Percentiles rank a stretch among this genome's conserved stretches.
Conservation (phyloP, 2,888 invertebrate species). For the Pharmacophagus antenor region DNA sequence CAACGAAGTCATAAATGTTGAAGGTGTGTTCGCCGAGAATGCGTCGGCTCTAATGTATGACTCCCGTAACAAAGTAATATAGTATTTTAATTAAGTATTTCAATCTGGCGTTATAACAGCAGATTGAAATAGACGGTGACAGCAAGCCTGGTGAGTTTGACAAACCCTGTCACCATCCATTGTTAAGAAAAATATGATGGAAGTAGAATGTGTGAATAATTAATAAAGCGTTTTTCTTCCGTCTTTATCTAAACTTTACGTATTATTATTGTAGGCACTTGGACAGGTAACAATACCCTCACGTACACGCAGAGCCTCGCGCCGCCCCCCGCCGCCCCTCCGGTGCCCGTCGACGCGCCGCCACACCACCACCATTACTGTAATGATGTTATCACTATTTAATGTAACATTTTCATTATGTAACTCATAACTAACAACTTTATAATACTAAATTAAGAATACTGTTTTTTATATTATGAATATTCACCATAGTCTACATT, state of each 20-base stretch:
- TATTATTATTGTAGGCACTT: conserved; percentile 78
- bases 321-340: conserved; percentile 68
- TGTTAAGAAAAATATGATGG: no score
- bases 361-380: conserved; percentile 73
- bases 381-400: conserved; percentile 40
- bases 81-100: no score
- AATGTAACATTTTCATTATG: not conserved
- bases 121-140: no score
- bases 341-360: conserved; percentile 60
- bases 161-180: no score
- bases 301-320: conserved; percentile 92
- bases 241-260: not conserved
- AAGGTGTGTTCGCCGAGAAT: not conserved
- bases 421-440: no score
- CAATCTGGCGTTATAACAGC: no score
- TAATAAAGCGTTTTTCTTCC: no score
- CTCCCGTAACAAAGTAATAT: not conserved
- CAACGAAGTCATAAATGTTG: not conserved
- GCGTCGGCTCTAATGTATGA: not conserved
- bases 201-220: no score
- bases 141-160: no score
- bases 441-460: no score
- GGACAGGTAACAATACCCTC: conserved; percentile 94
- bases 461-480: no score
- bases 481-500: no score